These are phyloP conservation scores for Parnassius apollo DNA, from an alignment of 2,888 invertebrate genomes.

Conservation along the genomic window DNA sequence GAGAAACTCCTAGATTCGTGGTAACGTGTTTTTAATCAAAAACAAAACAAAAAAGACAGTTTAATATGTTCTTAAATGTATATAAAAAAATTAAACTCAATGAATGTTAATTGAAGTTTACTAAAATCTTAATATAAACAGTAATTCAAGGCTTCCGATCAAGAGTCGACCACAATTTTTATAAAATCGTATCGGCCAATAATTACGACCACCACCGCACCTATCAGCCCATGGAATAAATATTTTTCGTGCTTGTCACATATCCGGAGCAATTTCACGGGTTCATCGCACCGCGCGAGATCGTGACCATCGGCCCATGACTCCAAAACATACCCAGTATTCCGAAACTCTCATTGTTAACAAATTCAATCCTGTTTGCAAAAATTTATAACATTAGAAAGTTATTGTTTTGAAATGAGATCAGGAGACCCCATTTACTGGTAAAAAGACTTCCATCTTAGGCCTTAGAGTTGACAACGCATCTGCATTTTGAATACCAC, in stretches of 20 bases:
- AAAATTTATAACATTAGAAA: not conserved
- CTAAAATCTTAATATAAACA: no score
- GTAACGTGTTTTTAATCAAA: no score
- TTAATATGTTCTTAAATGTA: slow-evolving; percentile 7
- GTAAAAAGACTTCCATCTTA: no score
- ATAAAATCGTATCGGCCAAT: slow-evolving; percentile 11
- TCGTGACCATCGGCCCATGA: slow-evolving; percentile 50
- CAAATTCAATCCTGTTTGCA: not conserved
- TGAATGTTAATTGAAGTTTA: no score
- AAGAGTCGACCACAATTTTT: not conserved
- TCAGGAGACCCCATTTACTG: no score
- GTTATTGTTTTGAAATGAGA: no score
- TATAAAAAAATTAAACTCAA: not conserved
- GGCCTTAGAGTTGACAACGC: no score
- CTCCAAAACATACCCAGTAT: slow-evolving; percentile 53
- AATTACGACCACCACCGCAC: not conserved
- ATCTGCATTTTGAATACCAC: no score
- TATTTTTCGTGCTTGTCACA: slow-evolving; percentile 47
- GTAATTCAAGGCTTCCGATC: no score
- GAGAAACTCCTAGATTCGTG: no score
- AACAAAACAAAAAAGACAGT: no score
- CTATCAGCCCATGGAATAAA: slow-evolving; percentile 14
- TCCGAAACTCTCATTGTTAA: not conserved
- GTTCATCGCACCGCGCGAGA: slow-evolving; percentile 55
- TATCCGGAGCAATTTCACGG: slow-evolving; percentile 63